Evolutionary conservation across 2,797 vertebrate genomes (phyloP), one percentile per base, ranked within the genome.

Genomic region (Malurus splendens): DNA sequence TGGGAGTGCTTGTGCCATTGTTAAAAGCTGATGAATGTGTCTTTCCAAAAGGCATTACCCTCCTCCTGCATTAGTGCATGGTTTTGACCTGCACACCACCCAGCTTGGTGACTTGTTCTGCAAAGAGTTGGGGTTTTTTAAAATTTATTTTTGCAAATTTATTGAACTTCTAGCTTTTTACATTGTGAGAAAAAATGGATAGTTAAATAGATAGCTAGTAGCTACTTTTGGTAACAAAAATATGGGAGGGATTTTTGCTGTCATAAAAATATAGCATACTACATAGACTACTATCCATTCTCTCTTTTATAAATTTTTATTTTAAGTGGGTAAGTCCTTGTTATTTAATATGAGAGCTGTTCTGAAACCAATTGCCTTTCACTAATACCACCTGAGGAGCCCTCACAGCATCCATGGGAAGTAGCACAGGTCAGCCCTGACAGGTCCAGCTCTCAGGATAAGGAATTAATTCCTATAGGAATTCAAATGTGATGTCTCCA

Each of bases 231-330:
- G 9, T 51, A 79, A 42, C 19, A 64, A 45, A 76, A 78, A 33
- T 50, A 28, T 7, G 4, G n/a, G 38, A 15, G 28, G 0, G 0
- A 0, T 23, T 54, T 82, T 73, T 39, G 3, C 8, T 67, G 66
- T 57, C 33, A 51, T 51, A 50, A 73, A 76, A 81, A 30, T 78
- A 12, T 9, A 72, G 44, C 16, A 25, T 36, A 12, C 27, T 67
- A 25, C 32, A 28, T 13, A 60, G 30, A 27, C 33, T 74, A 17
- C 13, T 76, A 22, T 54, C 36, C 2, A 32, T 60, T 75, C 18
- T 68, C 2, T 67, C 36, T 54, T 18, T 30, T 7, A 50, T 15
- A 9, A 8, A 41, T 10, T 48, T 39, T 38, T 50, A 30, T 22
- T 76, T 48, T 0, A 18, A 36, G 8, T 61, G 51, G 18, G 0